Conservation (phyloP, 2,888 invertebrate genomes). For the Agrilus biguttatus region DNA sequence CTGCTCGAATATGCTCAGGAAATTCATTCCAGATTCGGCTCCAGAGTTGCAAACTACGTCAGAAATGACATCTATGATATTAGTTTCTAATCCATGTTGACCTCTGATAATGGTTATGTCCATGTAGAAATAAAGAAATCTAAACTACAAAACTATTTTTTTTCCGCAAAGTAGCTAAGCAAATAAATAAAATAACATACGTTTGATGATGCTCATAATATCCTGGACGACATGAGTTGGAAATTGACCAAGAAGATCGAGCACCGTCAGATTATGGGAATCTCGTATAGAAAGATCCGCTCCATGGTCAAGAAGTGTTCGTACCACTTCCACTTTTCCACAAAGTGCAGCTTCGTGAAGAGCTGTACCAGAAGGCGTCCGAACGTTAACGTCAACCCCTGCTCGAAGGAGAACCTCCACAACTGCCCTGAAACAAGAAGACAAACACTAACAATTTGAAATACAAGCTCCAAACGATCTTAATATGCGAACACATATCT, state of each 20-base stretch:
- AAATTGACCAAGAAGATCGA: constrained; percentile 74
- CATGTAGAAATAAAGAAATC: too few relatives aligned
- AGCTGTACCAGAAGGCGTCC: constrained; percentile 77
- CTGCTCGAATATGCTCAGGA: too few relatives aligned
- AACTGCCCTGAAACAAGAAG: constrained; percentile 44
- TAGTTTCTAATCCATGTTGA: too few relatives aligned
- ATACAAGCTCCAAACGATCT: too few relatives aligned
- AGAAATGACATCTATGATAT: too few relatives aligned
- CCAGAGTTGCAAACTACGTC: too few relatives aligned
- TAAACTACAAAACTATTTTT: too few relatives aligned
- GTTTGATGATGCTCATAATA: constrained; percentile 71
- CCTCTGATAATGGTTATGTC: too few relatives aligned
- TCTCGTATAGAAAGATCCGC: constrained; percentile 72
- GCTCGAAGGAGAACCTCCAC: constrained; percentile 70
- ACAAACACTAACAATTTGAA: too few relatives aligned
- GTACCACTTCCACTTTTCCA: constrained; percentile 79
- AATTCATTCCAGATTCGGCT: too few relatives aligned
- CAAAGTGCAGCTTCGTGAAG: constrained; percentile 88
- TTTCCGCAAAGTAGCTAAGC: background rate
- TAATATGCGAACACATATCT: too few relatives aligned
- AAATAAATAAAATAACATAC: constrained; percentile 36
- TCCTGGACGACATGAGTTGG: constrained; percentile 80
- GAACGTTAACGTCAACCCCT: constrained; percentile 76
- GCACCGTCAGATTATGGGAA: constrained; percentile 66
- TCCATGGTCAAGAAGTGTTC: constrained; percentile 64